Base-by-base conservation (phyloP, 2,797 vertebrate species). In the Artibeus lituratus region DNA sequence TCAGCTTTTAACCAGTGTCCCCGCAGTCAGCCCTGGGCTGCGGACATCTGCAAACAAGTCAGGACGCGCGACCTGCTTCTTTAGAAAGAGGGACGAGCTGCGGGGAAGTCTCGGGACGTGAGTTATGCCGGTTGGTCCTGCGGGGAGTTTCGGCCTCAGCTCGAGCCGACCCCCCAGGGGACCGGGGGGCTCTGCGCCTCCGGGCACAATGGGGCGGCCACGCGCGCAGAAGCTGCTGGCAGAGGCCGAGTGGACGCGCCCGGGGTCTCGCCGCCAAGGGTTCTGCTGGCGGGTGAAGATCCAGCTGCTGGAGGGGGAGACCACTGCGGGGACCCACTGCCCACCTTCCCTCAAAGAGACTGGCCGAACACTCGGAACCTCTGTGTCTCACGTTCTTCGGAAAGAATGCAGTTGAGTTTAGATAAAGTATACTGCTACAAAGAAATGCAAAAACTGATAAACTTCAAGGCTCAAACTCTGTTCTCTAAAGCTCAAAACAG, bases 61-160 rank as follows among this genome's bases (percentile, higher is more conserved):
- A 87, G 95, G 72, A 81, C 39, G 91, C 94, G 95, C 85, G 69
- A 76, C n/a, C 57, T 91, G 94, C 77, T 89, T 78, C 51, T 87
- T 35, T 73, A 84, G 76, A 37, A 85, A 89, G 32, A 4, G 1
- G 53, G n/a, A 10, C 32, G 77, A 87, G 82, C 69, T 72, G 51
- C 69, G 91, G 72, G 53, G 73, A 82, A 90, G 49, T 88, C 51
- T 85, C 55, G 4, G 92, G 91, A 76, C 49, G 44, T 76, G 83
- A 84, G 55, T 84, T 51, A 37, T 77, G 35, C 39, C 72, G 78
- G 49, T 76, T 72, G 39, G 35, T 62, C 78, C 81, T 87, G 74
- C 1, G 47, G 93, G 94, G 94, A 96, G 42, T 80, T 29, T 37
- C 18, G 88, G 21, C 67, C 26, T 87, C 88, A 49, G 62, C 91